Evolutionary conservation across 2,888 invertebrate genomes (phyloP).

Genomic region (Mongoloraphidia duomilia): DNA sequence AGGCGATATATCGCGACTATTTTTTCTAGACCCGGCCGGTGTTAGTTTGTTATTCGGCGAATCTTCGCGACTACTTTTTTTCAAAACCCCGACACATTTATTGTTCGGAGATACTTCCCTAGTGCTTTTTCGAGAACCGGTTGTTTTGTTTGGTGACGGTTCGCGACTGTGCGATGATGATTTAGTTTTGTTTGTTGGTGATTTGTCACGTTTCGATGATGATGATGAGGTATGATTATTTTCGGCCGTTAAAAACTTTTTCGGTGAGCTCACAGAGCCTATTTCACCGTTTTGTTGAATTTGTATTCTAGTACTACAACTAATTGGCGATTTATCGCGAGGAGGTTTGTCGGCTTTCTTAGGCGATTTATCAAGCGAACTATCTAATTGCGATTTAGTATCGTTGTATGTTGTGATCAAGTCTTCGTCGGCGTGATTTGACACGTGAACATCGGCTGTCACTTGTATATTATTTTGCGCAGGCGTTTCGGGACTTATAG

Average conservation of each 20-base stretch:
- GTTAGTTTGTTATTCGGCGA: too few species aligned
- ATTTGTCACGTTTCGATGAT: not conserved
- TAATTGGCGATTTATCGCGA: not conserved
- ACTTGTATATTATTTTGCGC: slow-evolving; percentile 38
- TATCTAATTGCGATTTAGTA: not conserved
- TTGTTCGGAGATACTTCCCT: not conserved
- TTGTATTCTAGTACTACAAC: not conserved
- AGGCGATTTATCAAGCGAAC: slow-evolving; percentile 1
- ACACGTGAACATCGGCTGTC: slow-evolving; percentile 26
- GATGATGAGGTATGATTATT: not conserved
- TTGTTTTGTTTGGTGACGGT: not conserved
- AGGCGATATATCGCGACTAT: too few species aligned
- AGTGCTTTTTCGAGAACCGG: not conserved
- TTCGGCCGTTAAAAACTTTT: not conserved
- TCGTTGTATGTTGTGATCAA: not conserved
- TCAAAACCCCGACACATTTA: too few species aligned
- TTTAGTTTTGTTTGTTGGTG: not conserved
- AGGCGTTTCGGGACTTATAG: slow-evolving; percentile 11
- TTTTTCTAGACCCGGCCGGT: too few species aligned
- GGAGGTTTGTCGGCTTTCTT: not conserved
- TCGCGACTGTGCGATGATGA: not conserved
- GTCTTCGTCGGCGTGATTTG: slow-evolving; percentile 9
- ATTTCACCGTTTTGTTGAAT: not conserved
- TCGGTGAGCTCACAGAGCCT: not conserved
- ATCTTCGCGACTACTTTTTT: too few species aligned